Conservation (phyloP, 2,113 vertebrate genomes). For the Rhadina sibilatrix region DNA sequence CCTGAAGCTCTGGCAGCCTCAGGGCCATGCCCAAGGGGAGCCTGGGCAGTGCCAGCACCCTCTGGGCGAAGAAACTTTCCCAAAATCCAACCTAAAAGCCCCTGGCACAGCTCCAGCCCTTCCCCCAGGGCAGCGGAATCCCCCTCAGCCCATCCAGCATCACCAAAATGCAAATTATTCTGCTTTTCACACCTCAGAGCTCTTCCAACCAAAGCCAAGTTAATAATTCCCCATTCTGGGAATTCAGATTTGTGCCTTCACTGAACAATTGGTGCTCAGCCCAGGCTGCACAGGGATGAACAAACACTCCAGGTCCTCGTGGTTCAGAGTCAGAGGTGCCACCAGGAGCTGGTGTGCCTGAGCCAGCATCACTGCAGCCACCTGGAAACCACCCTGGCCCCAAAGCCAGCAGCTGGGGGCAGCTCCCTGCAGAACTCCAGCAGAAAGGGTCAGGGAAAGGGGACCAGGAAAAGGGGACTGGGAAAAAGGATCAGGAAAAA, state of each 20-base stretch:
- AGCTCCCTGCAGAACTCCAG: no score
- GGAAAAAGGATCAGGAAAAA: no score
- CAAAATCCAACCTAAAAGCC: background rate
- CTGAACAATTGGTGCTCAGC: background rate
- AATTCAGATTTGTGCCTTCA: background rate
- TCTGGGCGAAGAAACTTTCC: background rate
- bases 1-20: background rate
- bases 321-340: background rate
- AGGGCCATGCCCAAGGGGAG: no score
- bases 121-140: background rate
- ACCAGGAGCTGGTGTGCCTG: background rate
- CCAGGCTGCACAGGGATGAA: background rate
- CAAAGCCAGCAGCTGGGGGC: background rate
- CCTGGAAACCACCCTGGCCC: background rate
- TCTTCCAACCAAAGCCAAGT: background rate
- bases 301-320: background rate
- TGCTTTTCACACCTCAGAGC: background rate
- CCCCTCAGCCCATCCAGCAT: background rate
- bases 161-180: background rate
- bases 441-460: no score
- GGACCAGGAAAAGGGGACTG: no score
- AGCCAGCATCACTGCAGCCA: background rate
- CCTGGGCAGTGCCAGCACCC: no score
- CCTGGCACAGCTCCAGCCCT: background rate
- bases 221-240: background rate